Evolutionary conservation across 2,888 invertebrate genomes (phyloP).

Genomic region (Harpalus rufipes): DNA sequence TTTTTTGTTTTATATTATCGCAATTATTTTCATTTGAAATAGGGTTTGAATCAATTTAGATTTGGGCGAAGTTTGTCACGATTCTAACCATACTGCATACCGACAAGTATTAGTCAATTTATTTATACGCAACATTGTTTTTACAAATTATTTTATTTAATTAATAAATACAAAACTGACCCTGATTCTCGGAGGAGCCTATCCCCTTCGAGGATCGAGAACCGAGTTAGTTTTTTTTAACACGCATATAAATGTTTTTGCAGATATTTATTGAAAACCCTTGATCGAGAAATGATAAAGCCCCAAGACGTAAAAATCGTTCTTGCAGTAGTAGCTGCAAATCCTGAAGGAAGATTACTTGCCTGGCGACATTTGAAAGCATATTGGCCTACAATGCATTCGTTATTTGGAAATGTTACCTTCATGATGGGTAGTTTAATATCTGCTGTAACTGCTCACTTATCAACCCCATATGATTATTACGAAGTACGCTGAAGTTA

Average conservation of each 20-base stretch:
- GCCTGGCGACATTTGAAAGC: slow-evolving; percentile 87
- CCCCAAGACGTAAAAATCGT: slow-evolving; percentile 86
- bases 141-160: no score
- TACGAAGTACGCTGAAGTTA: slow-evolving; percentile 80
- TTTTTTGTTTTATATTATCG: no score
- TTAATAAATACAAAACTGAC: no score
- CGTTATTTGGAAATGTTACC: slow-evolving; percentile 83
- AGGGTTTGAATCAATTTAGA: no score
- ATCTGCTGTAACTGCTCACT: slow-evolving; percentile 82
- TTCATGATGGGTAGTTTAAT: slow-evolving; percentile 83
- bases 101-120: no score
- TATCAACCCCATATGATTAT: slow-evolving; percentile 87
- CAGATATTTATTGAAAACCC: slow-evolving; percentile 86
- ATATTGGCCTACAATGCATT: slow-evolving; percentile 83
- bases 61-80: no score
- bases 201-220: no score
- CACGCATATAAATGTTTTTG: slow-evolving; percentile 71
- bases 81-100: no score
- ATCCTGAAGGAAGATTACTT: slow-evolving; percentile 84
- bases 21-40: no score
- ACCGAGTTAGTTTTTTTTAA: no score
- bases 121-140: no score
- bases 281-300: slow-evolving; percentile 84
- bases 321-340: slow-evolving; percentile 85
- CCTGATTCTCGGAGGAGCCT: no score